Conservation (phyloP, 2,797 vertebrate genomes). For the Molossus molossus region DNA sequence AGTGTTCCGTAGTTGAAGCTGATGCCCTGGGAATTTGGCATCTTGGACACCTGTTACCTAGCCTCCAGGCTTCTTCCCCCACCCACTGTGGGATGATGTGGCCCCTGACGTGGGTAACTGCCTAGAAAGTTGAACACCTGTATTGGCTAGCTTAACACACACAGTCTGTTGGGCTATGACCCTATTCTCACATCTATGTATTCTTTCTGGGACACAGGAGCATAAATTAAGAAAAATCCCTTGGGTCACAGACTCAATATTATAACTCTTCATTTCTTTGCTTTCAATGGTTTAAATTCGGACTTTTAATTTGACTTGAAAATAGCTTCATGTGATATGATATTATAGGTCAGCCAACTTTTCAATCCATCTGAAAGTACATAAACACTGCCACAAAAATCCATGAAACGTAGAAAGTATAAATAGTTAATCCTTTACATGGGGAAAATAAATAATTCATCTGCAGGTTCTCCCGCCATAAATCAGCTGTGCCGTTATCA, state of each 20-base stretch:
- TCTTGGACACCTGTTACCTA: background rate
- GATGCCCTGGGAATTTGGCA: background rate
- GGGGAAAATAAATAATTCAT: conserved; percentile 84
- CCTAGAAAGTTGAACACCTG: background rate
- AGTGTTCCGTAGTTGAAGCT: background rate
- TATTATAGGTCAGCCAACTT: conserved; percentile 77
- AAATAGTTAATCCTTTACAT: conserved; percentile 86
- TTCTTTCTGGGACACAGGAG: conserved; percentile 55
- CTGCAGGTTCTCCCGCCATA: conserved; percentile 77
- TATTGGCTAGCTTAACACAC: background rate
- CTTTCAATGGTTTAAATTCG: conserved; percentile 73
- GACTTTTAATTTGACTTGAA: conserved; percentile 76
- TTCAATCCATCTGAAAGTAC: conserved; percentile 80
- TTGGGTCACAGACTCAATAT: conserved; percentile 72
- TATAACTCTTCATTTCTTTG: conserved; percentile 76
- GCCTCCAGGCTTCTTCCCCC: background rate
- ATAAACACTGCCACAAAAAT: conserved; percentile 84
- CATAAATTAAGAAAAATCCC: conserved; percentile 73
- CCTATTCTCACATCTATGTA: conserved; percentile 6
- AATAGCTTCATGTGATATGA: conserved; percentile 75
- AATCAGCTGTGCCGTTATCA: conserved; percentile 82
- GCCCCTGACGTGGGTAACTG: background rate
- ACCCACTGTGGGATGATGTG: too few species aligned
- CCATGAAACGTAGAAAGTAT: conserved; percentile 85
- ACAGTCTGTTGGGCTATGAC: background rate